Conservation (phyloP, 92 coral and sea anemone species). For the Scolanthus callimorphus region DNA sequence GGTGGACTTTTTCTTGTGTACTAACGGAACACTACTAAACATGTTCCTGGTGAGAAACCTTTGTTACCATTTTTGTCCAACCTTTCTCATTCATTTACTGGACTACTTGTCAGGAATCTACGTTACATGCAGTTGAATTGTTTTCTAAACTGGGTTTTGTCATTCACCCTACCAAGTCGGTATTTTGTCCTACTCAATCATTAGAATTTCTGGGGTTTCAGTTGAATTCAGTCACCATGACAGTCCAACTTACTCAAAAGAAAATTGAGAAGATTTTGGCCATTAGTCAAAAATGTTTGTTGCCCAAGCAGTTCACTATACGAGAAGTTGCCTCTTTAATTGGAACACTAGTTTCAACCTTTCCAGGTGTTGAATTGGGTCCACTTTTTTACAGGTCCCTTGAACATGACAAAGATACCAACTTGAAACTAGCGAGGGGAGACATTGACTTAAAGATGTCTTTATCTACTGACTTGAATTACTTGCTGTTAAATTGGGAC, state of each 20-base stretch:
- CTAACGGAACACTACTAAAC: too few relatives aligned
- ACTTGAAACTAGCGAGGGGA: constrained; percentile 10
- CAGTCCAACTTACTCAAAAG: constrained; percentile 4
- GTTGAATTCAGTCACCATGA: constrained; percentile 11
- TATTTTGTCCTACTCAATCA: constrained; percentile 22
- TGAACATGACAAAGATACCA: constrained; percentile 13
- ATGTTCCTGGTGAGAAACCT: too few relatives aligned
- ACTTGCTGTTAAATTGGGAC: constrained; percentile 14
- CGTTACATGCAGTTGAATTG: constrained; percentile 3
- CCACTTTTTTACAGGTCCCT: constrained; percentile 16
- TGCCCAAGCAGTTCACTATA: constrained; percentile 15
- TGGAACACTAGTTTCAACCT: constrained; percentile 6
- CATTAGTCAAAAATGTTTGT: not conserved
- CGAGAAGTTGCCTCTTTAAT: constrained; percentile 16
- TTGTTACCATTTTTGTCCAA: too few relatives aligned
- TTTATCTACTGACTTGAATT: constrained; percentile 18
- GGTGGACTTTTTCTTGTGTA: too few relatives aligned
- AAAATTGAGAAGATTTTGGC: not conserved
- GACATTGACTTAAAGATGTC: constrained; percentile 16
- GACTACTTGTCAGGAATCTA: constrained; percentile 12
- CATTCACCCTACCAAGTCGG: constrained; percentile 22
- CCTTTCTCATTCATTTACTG: too few relatives aligned
- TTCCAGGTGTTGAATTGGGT: constrained; percentile 30
- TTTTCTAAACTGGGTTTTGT: constrained; percentile 22
- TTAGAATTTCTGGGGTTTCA: constrained; percentile 30